Base-by-base conservation (phyloP, 2,113 vertebrate species). In the Pithys albifrons region DNA sequence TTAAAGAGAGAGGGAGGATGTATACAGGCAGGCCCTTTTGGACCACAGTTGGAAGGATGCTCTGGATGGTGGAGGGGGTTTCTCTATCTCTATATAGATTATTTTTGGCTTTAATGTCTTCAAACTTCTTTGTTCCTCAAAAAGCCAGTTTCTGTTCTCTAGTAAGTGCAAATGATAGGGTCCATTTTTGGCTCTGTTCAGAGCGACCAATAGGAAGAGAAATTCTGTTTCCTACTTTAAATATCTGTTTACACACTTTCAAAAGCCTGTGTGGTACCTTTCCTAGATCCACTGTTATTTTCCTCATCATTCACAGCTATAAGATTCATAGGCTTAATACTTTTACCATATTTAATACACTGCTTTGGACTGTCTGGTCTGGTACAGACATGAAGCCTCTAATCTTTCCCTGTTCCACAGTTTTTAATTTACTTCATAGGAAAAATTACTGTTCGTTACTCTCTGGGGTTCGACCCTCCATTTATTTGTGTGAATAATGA, bases 401-500 rank as follows among this genome's bases (percentile, higher is more conserved):
- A 67, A 93, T 74, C 49, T n/a, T 77, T 35, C 19, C 1, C 5
- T 12, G 17, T 72, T 81, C 14, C 11, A 33, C 19, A 57, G 14
- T 59, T 88, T 78, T 74, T 59, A 90, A 82, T 69, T 73, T 28
- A 41, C 33, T 92, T 18, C 19, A 67, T 16, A 59, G 37, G 20
- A 91, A 80, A 92, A 78, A 23, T 46, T 57, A 64, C 20, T 48
- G 28, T 86, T 88, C 48, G 37, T 89, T 91, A 35, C 29, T 67
- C 48, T 89, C 64, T 91, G 46, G 43, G 39, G 72, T 74, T 74
- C 95, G 55, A 88, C 39, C 19, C 2, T 93, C 19, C 3, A 1
- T 88, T 93, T 88, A 75, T 90, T 71, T 92, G 43, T 24, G 19
- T 81, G 70, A 81, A 89, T 91, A 95, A 76, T 70, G 35, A 95